These are phyloP conservation scores for Sturnira hondurensis DNA, from an alignment of 2,113 vertebrate genomes.

Conservation along the genomic window DNA sequence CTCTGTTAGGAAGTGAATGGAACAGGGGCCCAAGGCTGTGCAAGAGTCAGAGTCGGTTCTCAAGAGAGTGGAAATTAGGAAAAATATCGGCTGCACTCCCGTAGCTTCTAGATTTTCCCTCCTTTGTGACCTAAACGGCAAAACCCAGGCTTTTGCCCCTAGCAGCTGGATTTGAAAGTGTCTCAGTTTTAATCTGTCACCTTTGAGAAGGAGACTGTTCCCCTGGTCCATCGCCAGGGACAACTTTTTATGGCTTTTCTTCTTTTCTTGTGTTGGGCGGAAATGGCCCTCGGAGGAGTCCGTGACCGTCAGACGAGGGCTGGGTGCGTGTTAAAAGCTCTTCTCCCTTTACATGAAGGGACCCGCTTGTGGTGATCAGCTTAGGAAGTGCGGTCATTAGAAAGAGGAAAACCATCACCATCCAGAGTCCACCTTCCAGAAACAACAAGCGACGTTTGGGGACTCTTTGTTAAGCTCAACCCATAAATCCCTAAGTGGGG, in stretches of 20 bases:
- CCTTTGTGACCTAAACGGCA: background rate
- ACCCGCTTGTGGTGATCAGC: background rate
- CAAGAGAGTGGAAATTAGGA: background rate
- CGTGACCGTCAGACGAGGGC: background rate
- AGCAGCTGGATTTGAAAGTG: background rate
- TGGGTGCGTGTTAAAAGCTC: background rate
- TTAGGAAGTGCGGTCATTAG: background rate
- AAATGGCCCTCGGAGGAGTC: fast-evolving
- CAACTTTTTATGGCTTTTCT: fast-evolving
- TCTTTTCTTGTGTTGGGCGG: background rate
- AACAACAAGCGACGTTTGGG: too few species aligned
- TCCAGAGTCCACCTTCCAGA: background rate
- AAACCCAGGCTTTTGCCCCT: background rate
- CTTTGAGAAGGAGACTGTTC: fast-evolving
- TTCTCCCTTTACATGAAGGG: background rate
- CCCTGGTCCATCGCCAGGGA: background rate
- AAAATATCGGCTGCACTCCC: background rate
- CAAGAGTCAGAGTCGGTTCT: background rate
- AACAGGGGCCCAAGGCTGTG: background rate
- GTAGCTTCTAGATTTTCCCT: background rate
- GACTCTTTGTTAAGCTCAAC: background rate
- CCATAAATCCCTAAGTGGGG: fast-evolving
- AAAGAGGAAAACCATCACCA: background rate
- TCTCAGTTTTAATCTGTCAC: background rate
- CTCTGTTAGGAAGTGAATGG: background rate